Percentiles rank a stretch among this genome's conserved stretches.
Conservation (phyloP, 2,113 vertebrate genomes). For the Origma solitaria region DNA sequence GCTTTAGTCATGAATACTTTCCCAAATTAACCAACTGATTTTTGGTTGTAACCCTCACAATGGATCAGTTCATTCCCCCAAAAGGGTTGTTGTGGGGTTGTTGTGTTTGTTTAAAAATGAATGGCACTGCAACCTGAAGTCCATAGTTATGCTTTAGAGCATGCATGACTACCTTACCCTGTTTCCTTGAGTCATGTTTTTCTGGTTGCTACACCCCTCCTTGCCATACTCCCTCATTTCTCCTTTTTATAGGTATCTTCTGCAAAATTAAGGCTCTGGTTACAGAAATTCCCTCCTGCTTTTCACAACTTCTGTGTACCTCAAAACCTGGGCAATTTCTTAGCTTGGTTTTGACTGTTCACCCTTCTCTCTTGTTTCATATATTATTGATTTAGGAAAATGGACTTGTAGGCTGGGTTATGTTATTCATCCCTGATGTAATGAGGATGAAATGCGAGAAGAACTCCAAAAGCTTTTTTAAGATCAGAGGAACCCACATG, state of each 20-base stretch:
- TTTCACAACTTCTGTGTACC: not conserved
- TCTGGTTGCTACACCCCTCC: not conserved
- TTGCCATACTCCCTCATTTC: not conserved
- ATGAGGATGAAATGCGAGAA: not conserved
- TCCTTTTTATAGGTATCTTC: not conserved
- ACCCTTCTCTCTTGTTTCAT: not conserved
- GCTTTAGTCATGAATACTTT: not conserved
- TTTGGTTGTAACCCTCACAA: not conserved
- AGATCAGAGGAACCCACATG: not conserved
- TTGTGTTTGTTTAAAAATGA: not conserved
- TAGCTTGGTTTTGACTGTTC: not conserved
- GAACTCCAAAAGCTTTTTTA: not conserved
- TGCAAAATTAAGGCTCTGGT: not conserved
- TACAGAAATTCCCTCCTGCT: not conserved
- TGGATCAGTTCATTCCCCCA: not conserved
- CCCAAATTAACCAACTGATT: not conserved
- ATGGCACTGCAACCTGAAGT: not conserved
- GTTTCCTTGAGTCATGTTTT: not conserved
- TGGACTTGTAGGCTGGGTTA: fast-evolving
- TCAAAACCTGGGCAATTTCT: not conserved
- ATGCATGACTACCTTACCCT: not conserved
- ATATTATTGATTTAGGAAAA: not conserved
- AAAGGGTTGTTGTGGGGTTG: not conserved
- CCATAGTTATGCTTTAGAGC: not conserved
- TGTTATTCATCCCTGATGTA: not conserved